A percentile compares a stretch with the other conserved stretches of the same genome.
Evolutionary conservation across 2,113 vertebrate species (phyloP).

Genomic region (Urocynchramus pylzowi): DNA sequence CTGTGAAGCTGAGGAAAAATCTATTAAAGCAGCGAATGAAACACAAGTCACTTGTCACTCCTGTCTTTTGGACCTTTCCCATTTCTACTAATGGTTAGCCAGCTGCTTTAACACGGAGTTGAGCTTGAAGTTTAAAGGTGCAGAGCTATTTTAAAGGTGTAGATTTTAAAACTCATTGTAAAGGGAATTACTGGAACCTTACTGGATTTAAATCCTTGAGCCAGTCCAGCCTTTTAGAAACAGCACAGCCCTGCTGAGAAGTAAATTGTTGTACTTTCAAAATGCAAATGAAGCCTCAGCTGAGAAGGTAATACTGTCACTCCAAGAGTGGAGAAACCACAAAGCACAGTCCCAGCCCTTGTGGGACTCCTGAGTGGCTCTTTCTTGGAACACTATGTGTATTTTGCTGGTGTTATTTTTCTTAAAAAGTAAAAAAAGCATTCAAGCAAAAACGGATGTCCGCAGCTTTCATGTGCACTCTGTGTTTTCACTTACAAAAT

Average conservation of each 20-base stretch:
- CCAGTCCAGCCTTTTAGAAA: background rate
- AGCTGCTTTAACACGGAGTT: background rate
- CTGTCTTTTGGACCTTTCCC: background rate
- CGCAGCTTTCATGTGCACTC: background rate
- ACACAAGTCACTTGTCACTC: background rate
- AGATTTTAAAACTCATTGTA: background rate
- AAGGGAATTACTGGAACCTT: background rate
- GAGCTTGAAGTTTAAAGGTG: background rate
- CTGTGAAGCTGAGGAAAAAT: background rate
- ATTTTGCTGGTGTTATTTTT: background rate
- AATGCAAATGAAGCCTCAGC: background rate
- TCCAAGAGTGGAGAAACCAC: background rate
- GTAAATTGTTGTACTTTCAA: background rate
- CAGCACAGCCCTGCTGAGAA: background rate
- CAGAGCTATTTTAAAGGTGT: background rate
- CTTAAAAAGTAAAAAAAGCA: background rate
- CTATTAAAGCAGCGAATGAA: background rate
- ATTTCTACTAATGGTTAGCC: background rate
- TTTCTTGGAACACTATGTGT: background rate
- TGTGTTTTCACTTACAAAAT: background rate
- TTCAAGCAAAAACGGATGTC: background rate
- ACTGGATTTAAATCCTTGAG: background rate
- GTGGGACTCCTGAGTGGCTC: background rate
- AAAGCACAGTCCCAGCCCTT: background rate
- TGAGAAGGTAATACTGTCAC: background rate